Percentiles rank a stretch among this genome's conserved stretches.
phyloP scores from a whole-genome alignment of 2,797 vertebrate species.

The Enoplosus armatus region DNA sequence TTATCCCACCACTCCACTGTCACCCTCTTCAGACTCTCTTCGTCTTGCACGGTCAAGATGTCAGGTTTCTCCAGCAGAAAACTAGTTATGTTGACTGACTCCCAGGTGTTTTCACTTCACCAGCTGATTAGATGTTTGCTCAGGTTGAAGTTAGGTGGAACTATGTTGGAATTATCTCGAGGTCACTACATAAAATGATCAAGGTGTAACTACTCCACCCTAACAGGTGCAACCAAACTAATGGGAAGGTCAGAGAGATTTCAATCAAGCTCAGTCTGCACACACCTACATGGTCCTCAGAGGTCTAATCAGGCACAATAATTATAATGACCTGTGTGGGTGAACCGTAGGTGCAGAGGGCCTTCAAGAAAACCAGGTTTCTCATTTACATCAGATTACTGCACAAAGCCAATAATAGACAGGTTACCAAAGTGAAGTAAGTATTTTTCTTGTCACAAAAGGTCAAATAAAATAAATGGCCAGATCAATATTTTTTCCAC shows the following conservation, averaged over 20 bases:
- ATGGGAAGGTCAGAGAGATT: constrained; percentile 1
- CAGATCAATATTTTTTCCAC: background rate
- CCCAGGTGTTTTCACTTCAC: background rate
- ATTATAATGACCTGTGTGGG: constrained; percentile 25
- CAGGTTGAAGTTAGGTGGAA: background rate
- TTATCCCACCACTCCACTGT: background rate
- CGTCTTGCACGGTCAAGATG: background rate
- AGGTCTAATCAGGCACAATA: constrained; percentile 21
- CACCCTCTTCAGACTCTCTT: background rate
- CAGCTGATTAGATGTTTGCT: background rate
- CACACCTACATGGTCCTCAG: constrained; percentile 6
- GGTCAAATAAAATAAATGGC: background rate
- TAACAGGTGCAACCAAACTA: background rate
- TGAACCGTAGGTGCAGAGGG: background rate
- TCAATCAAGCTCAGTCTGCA: constrained; percentile 1
- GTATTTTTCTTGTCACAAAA: background rate
- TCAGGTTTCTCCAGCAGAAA: background rate
- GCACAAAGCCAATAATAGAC: background rate
- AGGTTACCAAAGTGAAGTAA: background rate
- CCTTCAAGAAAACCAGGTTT: constrained; percentile 18
- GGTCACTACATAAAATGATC: background rate
- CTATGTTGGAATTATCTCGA: background rate
- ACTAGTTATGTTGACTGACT: background rate
- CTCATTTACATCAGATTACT: constrained; percentile 16
- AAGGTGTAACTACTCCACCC: background rate